Percentiles rank a stretch among this genome's conserved stretches.
Conservation (phyloP, 2,888 invertebrate genomes). For the Teleiodes luculella region DNA sequence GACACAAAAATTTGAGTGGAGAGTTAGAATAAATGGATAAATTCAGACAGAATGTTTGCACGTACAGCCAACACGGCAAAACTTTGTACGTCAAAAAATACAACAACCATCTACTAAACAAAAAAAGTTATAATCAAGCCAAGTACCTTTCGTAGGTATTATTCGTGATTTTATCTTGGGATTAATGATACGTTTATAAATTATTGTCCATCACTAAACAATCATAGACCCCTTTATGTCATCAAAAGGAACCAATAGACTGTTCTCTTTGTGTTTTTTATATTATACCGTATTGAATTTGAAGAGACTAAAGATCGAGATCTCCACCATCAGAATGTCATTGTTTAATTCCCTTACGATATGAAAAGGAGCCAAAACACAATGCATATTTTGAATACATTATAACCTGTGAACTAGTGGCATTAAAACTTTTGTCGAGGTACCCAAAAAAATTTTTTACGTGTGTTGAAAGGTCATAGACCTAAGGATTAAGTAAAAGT, state of each 20-base stretch:
- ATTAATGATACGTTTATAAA: constrained; percentile 66
- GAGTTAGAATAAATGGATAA: constrained; percentile 7
- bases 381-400: constrained; percentile 74
- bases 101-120: background rate
- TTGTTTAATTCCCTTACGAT: constrained; percentile 54
- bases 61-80: constrained; percentile 19
- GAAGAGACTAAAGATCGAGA: constrained; percentile 38
- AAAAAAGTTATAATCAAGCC: background rate
- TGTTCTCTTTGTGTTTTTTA: constrained; percentile 38
- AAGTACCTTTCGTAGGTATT: background rate
- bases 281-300: constrained; percentile 40
- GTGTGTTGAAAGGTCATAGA: constrained; percentile 45
- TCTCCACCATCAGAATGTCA: constrained; percentile 50
- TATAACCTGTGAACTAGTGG: constrained; percentile 63
- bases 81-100: constrained; percentile 27
- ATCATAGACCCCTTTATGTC: constrained; percentile 13
- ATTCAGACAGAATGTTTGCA: background rate
- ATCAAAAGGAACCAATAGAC: constrained; percentile 37
- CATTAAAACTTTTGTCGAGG: constrained; percentile 44
- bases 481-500: constrained; percentile 50
- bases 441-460: constrained; percentile 29
- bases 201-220: constrained; percentile 51
- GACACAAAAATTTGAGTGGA: constrained; percentile 43
- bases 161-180: constrained; percentile 53
- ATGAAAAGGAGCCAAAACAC: constrained; percentile 56